These are phyloP conservation scores for Pogonocherus hispidulus DNA, from an alignment of 2,888 invertebrate genomes.

Conservation along the genomic window DNA sequence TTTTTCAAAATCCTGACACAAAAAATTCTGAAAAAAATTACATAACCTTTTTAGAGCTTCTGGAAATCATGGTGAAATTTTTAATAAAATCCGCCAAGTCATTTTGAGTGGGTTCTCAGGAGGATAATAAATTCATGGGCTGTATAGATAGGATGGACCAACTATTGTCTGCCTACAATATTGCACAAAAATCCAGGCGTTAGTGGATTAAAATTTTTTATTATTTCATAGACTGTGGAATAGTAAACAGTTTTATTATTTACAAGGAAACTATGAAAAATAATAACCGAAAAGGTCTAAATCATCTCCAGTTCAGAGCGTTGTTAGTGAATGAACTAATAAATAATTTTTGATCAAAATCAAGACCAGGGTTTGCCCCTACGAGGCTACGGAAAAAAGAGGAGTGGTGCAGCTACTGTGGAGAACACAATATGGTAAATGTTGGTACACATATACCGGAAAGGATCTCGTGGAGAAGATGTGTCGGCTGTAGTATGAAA, in stretches of 20 bases:
- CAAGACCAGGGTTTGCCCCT: not conserved
- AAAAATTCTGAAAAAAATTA: no score
- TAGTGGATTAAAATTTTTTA: conserved; percentile 4
- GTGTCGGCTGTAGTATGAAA: not conserved
- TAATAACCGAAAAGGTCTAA: not conserved
- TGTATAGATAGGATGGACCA: not conserved
- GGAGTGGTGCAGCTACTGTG: not conserved
- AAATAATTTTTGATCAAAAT: not conserved
- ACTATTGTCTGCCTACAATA: not conserved
- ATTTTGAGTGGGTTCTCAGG: no score
- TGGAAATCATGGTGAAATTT: no score
- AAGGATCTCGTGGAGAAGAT: not conserved
- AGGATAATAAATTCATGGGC: no score
- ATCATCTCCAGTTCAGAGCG: not conserved
- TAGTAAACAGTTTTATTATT: not conserved
- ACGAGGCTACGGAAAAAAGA: not conserved
- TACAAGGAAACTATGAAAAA: not conserved
- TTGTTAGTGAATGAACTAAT: not conserved
- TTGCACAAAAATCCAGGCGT: not conserved
- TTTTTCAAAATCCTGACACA: no score
- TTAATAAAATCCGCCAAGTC: no score
- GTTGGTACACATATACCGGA: not conserved
- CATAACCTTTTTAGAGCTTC: no score
- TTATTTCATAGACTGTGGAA: not conserved
- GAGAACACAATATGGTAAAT: not conserved